A percentile compares a stretch with the other conserved stretches of the same genome.
phyloP scores from a whole-genome alignment of 2,888 invertebrate species.

The Eupeodes luniger region DNA sequence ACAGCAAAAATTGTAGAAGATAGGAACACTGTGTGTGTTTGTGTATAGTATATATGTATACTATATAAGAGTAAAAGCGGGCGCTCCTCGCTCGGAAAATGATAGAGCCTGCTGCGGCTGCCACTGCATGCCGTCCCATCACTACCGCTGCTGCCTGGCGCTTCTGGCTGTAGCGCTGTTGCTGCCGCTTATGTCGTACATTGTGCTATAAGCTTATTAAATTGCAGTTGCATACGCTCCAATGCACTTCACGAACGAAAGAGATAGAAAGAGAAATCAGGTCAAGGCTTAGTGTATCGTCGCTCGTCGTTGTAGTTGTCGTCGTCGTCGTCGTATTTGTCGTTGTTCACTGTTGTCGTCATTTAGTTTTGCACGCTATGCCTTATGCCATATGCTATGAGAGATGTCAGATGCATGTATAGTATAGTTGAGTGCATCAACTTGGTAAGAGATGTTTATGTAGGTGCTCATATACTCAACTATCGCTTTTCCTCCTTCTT shows the following conservation, averaged over 20 bases:
- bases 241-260: conserved; percentile 79
- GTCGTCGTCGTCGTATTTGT: conserved; percentile 54
- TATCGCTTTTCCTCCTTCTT: conserved; percentile 47
- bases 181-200: conserved; percentile 48
- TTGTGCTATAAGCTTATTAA: conserved; percentile 73
- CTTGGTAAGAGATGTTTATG: conserved; percentile 37
- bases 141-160: conserved; percentile 39
- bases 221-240: conserved; percentile 76
- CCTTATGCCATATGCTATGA: conserved; percentile 37
- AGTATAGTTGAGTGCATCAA: conserved; percentile 63
- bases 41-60: neutral
- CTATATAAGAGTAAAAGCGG: conserved; percentile 16
- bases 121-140: neutral
- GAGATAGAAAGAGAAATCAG: conserved; percentile 84
- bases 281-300: conserved; percentile 83
- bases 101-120: conserved; percentile 45
- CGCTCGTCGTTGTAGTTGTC: conserved; percentile 54
- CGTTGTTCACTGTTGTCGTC: conserved; percentile 57
- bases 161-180: conserved; percentile 33
- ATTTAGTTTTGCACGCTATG: conserved; percentile 64
- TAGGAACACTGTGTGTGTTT: neutral
- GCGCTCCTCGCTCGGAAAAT: conserved; percentile 20
- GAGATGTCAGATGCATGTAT: conserved; percentile 68
- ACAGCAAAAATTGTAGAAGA: neutral
- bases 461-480: neutral